These are phyloP conservation scores for Poeciliopsis retropinna DNA, from an alignment of 2,113 vertebrate genomes.

Conservation along the genomic window DNA sequence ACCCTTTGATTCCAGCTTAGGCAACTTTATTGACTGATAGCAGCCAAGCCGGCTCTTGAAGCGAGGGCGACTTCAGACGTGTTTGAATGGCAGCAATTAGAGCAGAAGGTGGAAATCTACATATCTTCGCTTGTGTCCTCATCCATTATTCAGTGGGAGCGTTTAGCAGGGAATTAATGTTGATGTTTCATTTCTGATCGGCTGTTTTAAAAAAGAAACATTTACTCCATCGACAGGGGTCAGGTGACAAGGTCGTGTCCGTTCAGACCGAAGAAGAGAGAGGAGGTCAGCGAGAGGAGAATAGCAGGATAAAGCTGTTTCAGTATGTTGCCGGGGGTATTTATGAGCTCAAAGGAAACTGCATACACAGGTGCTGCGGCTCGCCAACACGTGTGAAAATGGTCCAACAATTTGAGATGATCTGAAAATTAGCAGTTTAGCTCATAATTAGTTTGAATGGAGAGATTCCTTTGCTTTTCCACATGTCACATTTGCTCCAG, in stretches of 20 bases:
- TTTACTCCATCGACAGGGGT: slow-evolving; percentile 71
- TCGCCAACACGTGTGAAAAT: slow-evolving; percentile 43
- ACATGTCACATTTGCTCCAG: slow-evolving; percentile 27
- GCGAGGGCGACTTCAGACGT: slow-evolving; percentile 54
- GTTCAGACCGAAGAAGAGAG: slow-evolving; percentile 48
- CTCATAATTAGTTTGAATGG: slow-evolving; percentile 26
- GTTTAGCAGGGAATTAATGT: slow-evolving; percentile 79
- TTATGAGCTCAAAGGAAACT: slow-evolving; percentile 63
- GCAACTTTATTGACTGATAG: slow-evolving; percentile 74
- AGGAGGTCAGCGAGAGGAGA: slow-evolving; percentile 32
- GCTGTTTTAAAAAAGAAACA: slow-evolving; percentile 72
- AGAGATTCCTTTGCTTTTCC: slow-evolving; percentile 9
- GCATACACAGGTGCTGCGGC: slow-evolving; percentile 60
- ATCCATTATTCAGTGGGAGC: slow-evolving; percentile 80
- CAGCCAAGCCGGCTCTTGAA: slow-evolving; percentile 55
- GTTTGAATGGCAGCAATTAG: slow-evolving; percentile 77
- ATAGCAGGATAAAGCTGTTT: slow-evolving; percentile 41
- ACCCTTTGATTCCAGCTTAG: slow-evolving; percentile 71
- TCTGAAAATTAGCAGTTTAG: slow-evolving; percentile 32
- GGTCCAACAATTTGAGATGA: slow-evolving; percentile 44
- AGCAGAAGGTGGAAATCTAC: slow-evolving; percentile 78
- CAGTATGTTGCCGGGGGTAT: slow-evolving; percentile 54
- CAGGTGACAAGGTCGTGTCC: slow-evolving; percentile 65
- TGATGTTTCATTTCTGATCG: slow-evolving; percentile 78
- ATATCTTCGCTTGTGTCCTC: slow-evolving; percentile 66